phyloP scores from a whole-genome alignment of 1,140 invertebrate species.

The Heliconius himera region DNA sequence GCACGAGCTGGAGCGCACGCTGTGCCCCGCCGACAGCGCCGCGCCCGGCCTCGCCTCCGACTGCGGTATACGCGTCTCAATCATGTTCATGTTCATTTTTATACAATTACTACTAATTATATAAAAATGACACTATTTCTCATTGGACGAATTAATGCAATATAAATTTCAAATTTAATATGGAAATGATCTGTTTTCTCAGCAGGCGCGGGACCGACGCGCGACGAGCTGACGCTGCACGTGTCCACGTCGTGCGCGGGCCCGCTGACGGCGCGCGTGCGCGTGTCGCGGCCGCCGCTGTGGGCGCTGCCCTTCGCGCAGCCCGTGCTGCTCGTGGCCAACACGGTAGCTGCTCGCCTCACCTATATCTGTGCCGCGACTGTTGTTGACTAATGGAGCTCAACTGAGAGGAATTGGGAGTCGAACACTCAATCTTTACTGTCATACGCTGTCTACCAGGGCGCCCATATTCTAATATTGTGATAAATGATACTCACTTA shows the following conservation, averaged over 20 bases:
- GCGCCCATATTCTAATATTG: too few relatives aligned
- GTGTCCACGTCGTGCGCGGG: conserved; percentile 55
- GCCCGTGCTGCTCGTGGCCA: conserved; percentile 35
- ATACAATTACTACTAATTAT: too few relatives aligned
- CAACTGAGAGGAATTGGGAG: too few relatives aligned
- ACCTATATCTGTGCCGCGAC: too few relatives aligned
- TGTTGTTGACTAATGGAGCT: too few relatives aligned
- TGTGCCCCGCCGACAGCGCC: conserved; percentile 60
- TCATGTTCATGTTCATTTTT: too few relatives aligned
- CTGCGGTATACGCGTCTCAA: conserved; percentile 39
- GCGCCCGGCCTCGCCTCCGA: conserved; percentile 29
- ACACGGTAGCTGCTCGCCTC: conserved; percentile 34
- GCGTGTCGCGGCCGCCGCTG: conserved; percentile 47
- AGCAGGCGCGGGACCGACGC: not conserved
- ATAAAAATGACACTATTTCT: too few relatives aligned
- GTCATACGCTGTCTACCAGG: too few relatives aligned
- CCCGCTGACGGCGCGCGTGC: conserved; percentile 45
- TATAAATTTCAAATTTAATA: too few relatives aligned
- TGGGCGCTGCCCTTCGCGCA: conserved; percentile 48
- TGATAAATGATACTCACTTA: too few relatives aligned
- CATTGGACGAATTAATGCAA: too few relatives aligned
- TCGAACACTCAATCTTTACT: too few relatives aligned
- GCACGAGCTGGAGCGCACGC: conserved; percentile 62
- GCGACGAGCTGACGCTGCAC: conserved; percentile 57
- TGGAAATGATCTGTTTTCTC: not conserved